These are phyloP conservation scores for Perca flavescens DNA, from an alignment of 2,113 vertebrate species.

Conservation along the genomic window DNA sequence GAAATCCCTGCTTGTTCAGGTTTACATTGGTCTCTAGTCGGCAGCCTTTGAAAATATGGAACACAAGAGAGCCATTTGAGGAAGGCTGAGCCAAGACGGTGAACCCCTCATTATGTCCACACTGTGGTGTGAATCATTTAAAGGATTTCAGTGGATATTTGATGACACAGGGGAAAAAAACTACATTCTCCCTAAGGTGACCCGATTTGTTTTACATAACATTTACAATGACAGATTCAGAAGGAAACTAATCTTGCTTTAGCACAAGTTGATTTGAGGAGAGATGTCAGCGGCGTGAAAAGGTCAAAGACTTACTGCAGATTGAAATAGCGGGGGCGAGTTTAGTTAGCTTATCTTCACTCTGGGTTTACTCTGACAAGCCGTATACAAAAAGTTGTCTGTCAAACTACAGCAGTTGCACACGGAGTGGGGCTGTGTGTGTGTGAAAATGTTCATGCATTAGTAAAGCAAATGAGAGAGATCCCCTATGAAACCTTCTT, in stretches of 20 bases:
- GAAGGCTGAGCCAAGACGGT: slow-evolving; percentile 23
- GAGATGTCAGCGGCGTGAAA: slow-evolving; percentile 12
- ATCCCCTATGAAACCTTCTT: not conserved
- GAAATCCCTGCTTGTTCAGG: slow-evolving; percentile 16
- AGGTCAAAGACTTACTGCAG: slow-evolving; percentile 21
- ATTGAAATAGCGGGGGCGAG: slow-evolving; percentile 16
- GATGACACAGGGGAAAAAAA: not conserved
- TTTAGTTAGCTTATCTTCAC: slow-evolving; percentile 9
- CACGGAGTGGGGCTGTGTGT: not conserved
- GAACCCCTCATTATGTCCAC: slow-evolving; percentile 40
- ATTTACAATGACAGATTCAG: slow-evolving; percentile 2
- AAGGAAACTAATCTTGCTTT: not conserved
- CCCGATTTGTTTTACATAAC: not conserved
- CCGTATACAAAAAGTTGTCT: slow-evolving; percentile 7
- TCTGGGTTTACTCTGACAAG: not conserved
- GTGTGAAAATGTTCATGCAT: not conserved
- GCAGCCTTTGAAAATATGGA: slow-evolving; percentile 44
- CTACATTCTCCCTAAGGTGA: not conserved
- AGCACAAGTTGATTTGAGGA: not conserved
- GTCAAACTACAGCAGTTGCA: not conserved
- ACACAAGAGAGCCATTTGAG: slow-evolving; percentile 36
- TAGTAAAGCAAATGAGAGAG: not conserved
- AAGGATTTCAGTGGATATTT: slow-evolving; percentile 12
- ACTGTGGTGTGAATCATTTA: slow-evolving; percentile 36
- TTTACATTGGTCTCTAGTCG: slow-evolving; percentile 40